Base-by-base conservation (phyloP, 2,113 vertebrate species). In the Albula goreensis region DNA sequence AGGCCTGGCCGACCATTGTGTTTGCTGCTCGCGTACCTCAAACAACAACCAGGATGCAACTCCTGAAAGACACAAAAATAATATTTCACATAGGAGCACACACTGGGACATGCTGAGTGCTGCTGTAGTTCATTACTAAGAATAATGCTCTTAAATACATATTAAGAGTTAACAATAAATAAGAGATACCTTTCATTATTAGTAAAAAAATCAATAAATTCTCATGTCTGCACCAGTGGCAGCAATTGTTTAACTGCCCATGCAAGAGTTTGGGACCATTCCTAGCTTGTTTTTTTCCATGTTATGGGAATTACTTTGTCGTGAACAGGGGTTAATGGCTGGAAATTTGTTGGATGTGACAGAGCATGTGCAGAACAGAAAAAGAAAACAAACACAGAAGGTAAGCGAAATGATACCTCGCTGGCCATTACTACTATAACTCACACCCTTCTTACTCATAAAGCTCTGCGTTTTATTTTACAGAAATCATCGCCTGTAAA, bases 1-100 rank as follows among this genome's bases (percentile, higher is more conserved):
- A 81, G 85, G 84, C 88, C 83, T 87, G 85, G 82, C 82, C 88
- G 79, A 83, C 88, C 85, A 86, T 88, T 51, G 81, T 70, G 31
- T 25, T 22, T 17, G 70, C 74, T 13, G 31, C 78, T 86, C 85
- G 51, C 81, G 83, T 86, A 13, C 70, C 77, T 84, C 51, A 60
- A 41, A 87, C 86, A 63, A 48, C 63, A 49, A 15, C 50, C 8
- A 19, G n/a, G 25, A 57, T 48, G 4, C 17, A 9, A 12, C 51
- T 9, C 82, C 84, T 80, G 77, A 51, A 83, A 83, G 50, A 50
- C 48, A 81, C 25, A 22, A 49, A 52, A 70, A 63, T 41, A 85
- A 51, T 81, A 57, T 56, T 12, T 56, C 82, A 78, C 25, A n/a
- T 12, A 50, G 50, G 60, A 74, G 48, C 83, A 74, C 19, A 74